Percentiles rank a stretch among this genome's conserved stretches.
Conservation (phyloP, 1,140 invertebrate genomes). For the Reticulitermes speratus region DNA sequence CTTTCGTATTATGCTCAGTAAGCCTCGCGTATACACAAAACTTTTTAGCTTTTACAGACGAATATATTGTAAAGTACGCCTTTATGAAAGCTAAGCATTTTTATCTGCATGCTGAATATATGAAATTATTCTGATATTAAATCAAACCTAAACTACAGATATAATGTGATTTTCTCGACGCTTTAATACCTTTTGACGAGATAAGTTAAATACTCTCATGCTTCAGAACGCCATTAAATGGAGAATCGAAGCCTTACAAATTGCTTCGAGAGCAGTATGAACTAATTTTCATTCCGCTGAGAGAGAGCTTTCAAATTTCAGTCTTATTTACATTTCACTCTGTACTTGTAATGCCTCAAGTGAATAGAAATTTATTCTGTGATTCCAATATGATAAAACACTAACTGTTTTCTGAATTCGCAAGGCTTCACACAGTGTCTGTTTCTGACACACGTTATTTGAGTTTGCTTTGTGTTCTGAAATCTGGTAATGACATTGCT, state of each 20-base stretch:
- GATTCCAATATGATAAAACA: not conserved
- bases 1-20: too few relatives aligned
- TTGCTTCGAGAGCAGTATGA: not conserved
- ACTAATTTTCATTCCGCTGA: not conserved
- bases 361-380: not conserved
- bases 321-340: not conserved
- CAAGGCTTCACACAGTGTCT: not conserved
- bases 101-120: too few relatives aligned
- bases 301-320: not conserved
- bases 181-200: not conserved
- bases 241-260: not conserved
- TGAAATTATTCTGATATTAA: too few relatives aligned
- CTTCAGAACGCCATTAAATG: not conserved
- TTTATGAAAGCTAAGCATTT: too few relatives aligned
- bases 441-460: too few relatives aligned
- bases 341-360: not conserved
- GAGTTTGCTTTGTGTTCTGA: too few relatives aligned
- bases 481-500: too few relatives aligned
- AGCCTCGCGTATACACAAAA: too few relatives aligned
- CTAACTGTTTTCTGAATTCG: not conserved
- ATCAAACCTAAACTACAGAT: not conserved
- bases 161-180: not conserved
- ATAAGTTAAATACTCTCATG: not conserved
- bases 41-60: too few relatives aligned
- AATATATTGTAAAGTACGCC: too few relatives aligned